Base-by-base conservation (phyloP, 2,888 invertebrate genomes). In the Drosophila antonietae region DNA sequence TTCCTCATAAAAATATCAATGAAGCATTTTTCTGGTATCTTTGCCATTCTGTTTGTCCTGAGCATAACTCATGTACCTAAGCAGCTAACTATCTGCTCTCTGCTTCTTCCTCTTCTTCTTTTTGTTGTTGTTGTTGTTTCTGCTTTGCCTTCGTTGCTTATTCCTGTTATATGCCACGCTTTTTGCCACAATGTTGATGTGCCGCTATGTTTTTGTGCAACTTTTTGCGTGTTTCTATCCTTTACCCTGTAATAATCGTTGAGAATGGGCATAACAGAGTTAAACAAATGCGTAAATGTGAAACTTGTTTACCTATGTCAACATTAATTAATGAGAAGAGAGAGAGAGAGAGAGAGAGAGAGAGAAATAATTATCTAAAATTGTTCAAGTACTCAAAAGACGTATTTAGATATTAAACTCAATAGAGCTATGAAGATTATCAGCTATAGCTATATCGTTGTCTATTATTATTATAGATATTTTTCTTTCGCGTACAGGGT, bases 1-100 rank as follows among this genome's bases (percentile, higher is more conserved):
- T 68, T 69, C 49, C 66, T 75, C 72, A 81, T 87, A 82, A 86
- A 89, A 86, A 87, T 87, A 89, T 86, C 89, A 86, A 87, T 86
- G 85, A 81, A 71, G 75, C 63, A 51, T 82, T 79, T 55, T 67
- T 59, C 62, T 70, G 66, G 60, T 73, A 66, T 81, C 67, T 73
- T 58, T 49, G 62, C 57, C 59, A 68, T 67, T 69, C 68, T 57
- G 59, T 62, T 56, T 46, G 73, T 33, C 55, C 69, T 53, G 51
- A 65, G 78, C 62, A 72, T 62, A 73, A 60, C 65, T 68, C 83
- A 73, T 61, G 62, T 64, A 66, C 60, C 51, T 72, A 68, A 63
- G 56, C 65, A 73, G 73, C 58, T 77, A 64, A 62, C 78, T 78
- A 74, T 43, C 15, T 37, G 6, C 28, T 28, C 28, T 28, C 28